phyloP scores from a whole-genome alignment of 2,888 invertebrate species.

The Portevinia maculata region DNA sequence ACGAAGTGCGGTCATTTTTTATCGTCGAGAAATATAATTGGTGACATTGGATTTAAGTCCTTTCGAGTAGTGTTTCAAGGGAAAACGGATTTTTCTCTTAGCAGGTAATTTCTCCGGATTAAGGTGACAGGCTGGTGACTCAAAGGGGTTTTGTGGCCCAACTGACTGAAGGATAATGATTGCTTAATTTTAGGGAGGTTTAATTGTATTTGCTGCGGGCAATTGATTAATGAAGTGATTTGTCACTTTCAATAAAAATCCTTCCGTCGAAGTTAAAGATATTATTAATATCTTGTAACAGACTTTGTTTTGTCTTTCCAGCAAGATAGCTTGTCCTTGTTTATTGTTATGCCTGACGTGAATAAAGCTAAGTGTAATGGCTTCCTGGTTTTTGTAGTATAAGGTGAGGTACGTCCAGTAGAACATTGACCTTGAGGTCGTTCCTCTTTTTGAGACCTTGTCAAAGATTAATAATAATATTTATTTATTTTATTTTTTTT shows the following conservation, averaged over 20 bases:
- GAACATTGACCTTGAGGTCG: too few species aligned
- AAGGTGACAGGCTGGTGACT: slow-evolving; percentile 66
- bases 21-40: slow-evolving; percentile 57
- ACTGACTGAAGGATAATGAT: slow-evolving; percentile 26
- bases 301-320: too few species aligned
- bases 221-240: slow-evolving; percentile 4
- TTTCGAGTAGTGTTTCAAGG: slow-evolving; percentile 53
- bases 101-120: slow-evolving; percentile 73
- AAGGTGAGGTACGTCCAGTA: too few species aligned
- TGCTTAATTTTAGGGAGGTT: slow-evolving; percentile 33
- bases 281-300: too few species aligned
- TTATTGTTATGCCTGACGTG: too few species aligned
- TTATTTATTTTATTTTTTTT: too few species aligned
- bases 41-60: slow-evolving; percentile 59
- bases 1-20: slow-evolving; percentile 67
- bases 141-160: slow-evolving; percentile 35
- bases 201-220: background rate
- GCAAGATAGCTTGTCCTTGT: too few species aligned
- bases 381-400: too few species aligned
- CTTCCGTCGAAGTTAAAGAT: too few species aligned
- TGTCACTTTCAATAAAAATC: background rate
- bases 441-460: too few species aligned
- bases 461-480: too few species aligned
- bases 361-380: too few species aligned
- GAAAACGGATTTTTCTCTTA: slow-evolving; percentile 70